Percentiles rank a stretch among this genome's conserved stretches.
These are phyloP conservation scores for Bunonema sp. DNA, from an alignment of 2,888 invertebrate species.

Conservation along the genomic window DNA sequence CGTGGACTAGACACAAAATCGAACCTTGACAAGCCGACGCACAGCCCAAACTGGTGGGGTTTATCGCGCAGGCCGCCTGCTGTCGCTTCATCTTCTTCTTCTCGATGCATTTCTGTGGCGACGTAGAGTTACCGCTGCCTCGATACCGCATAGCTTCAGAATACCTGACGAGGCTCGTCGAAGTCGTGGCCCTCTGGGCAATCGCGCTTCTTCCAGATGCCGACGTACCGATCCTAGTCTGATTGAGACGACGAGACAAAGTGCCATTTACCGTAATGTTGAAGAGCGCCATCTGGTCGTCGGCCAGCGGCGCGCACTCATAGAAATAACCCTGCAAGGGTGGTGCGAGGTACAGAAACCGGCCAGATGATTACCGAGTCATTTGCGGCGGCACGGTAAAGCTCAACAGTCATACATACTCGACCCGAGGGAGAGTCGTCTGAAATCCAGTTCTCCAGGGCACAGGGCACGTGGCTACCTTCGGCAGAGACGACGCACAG, in stretches of 20 bases:
- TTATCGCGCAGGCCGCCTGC: constrained; percentile 17
- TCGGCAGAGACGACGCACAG: too few relatives aligned
- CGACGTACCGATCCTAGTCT: constrained; percentile 22
- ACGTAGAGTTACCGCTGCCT: neutral
- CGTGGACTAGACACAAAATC: constrained; percentile 2
- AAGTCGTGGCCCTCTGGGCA: constrained; percentile 30
- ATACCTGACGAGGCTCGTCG: constrained; percentile 13
- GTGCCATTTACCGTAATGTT: neutral
- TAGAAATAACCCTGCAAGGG: too few relatives aligned
- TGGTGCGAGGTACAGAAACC: too few relatives aligned
- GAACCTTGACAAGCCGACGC: constrained; percentile 13
- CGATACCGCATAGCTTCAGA: neutral
- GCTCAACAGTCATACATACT: constrained; percentile 38
- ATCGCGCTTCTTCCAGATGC: constrained; percentile 28
- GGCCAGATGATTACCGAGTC: too few relatives aligned
- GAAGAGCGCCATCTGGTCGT: constrained; percentile 18
- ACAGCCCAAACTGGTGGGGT: constrained; percentile 15
- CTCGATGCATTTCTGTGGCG: constrained; percentile 20
- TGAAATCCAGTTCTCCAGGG: constrained; percentile 4
- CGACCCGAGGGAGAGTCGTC: constrained; percentile 7
- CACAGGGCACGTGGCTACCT: too few relatives aligned
- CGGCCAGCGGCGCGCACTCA: constrained; percentile 34
- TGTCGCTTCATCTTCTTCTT: constrained; percentile 22
- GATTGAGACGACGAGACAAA: neutral
- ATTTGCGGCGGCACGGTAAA: constrained; percentile 19